phyloP scores from a whole-genome alignment of 2,113 vertebrate species.

The Xenopus borealis region DNA sequence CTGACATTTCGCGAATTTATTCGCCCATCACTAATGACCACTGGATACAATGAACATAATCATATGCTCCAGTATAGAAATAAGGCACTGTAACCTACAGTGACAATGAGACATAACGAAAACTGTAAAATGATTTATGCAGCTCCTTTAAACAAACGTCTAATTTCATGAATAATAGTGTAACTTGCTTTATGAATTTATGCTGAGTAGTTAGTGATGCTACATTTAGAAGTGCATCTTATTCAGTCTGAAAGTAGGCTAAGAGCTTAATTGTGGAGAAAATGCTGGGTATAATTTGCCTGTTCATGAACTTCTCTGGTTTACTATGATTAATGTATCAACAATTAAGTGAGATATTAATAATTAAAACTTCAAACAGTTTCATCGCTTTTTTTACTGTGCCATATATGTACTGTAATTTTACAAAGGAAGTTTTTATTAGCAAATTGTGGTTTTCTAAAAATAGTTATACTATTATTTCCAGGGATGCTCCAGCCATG shows the following conservation, averaged over 20 bases:
- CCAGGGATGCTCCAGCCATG: no score
- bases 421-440: no score
- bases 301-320: slow-evolving; percentile 35
- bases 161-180: slow-evolving; percentile 32
- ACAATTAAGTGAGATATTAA: slow-evolving; percentile 43
- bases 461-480: no score
- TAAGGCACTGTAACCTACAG: no score
- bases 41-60: no score
- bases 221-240: slow-evolving; percentile 42
- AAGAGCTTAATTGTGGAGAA: slow-evolving; percentile 44
- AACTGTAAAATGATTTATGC: no score
- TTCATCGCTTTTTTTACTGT: slow-evolving; percentile 12
- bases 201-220: slow-evolving; percentile 36
- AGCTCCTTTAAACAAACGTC: slow-evolving; percentile 13
- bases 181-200: slow-evolving; percentile 26
- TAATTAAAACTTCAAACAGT: slow-evolving; percentile 36
- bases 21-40: no score
- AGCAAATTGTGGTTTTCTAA: no score
- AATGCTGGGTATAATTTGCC: slow-evolving; percentile 41
- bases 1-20: no score
- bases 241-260: slow-evolving; percentile 36
- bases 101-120: no score
- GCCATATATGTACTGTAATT: not conserved
- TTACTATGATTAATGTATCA: slow-evolving; percentile 44
- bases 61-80: no score